Percentiles rank a stretch among this genome's conserved stretches.
phyloP scores from a whole-genome alignment of 2,113 vertebrate species.

The Albula glossodonta region DNA sequence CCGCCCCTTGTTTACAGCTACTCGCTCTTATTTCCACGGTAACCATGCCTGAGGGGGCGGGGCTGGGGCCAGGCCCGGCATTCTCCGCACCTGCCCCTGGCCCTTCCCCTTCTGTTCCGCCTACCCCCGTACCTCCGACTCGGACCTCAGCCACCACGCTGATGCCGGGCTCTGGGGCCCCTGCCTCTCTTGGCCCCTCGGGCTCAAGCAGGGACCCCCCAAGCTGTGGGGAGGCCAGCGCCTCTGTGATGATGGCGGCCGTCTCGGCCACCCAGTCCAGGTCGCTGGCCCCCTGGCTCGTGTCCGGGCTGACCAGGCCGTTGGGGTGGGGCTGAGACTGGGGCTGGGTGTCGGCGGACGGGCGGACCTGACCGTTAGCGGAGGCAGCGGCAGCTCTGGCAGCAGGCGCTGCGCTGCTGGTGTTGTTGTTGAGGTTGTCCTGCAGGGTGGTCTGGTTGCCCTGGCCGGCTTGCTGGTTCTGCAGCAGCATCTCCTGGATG shows the following conservation, averaged over 20 bases:
- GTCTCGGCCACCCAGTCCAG: conserved; percentile 89
- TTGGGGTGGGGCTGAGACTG: conserved; percentile 19
- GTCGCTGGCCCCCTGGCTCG: conserved; percentile 54
- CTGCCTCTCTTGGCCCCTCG: conserved; percentile 10
- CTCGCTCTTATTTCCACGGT: conserved; percentile 54
- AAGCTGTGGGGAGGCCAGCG: conserved; percentile 72
- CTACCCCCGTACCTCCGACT: conserved; percentile 39
- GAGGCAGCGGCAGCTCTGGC: conserved; percentile 4
- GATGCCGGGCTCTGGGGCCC: neutral
- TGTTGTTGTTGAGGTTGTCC: conserved; percentile 95
- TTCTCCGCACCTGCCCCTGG: neutral
- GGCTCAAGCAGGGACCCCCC: conserved; percentile 62
- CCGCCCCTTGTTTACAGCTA: conserved; percentile 31
- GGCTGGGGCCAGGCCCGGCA: neutral
- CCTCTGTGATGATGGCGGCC: conserved; percentile 80
- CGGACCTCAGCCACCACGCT: conserved; percentile 56
- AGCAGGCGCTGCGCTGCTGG: neutral
- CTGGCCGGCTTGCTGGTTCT: conserved; percentile 87
- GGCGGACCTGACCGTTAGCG: conserved; percentile 32
- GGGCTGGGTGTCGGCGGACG: conserved; percentile 32
- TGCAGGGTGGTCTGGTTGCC: conserved; percentile 84
- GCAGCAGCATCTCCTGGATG: conserved; percentile 94
- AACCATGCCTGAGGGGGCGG: conserved; percentile 42
- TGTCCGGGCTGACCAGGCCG: neutral
- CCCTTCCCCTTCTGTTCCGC: neutral